A percentile compares a stretch with the other conserved stretches of the same genome.
phyloP scores from a whole-genome alignment of 2,113 vertebrate species.

The Phaethon lepturus region DNA sequence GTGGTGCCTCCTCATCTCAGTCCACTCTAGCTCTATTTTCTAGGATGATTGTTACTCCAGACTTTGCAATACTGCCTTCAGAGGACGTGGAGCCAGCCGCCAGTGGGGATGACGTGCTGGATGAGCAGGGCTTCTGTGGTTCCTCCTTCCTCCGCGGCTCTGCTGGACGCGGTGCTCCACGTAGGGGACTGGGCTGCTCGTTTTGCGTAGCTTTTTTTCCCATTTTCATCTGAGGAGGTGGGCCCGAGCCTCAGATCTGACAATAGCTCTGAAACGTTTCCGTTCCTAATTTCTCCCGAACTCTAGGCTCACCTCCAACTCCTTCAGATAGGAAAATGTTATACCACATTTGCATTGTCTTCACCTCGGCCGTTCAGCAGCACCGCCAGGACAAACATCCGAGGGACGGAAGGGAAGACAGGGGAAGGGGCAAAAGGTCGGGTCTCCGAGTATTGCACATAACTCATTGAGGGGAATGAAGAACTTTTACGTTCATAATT shows the following conservation, averaged over 20 bases:
- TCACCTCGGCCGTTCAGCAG: not conserved
- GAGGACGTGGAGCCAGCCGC: not conserved
- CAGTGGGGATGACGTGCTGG: accelerated
- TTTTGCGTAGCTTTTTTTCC: not conserved
- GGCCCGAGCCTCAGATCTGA: not conserved
- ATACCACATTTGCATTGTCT: not conserved
- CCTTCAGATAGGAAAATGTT: not conserved
- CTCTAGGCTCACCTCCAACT: not conserved
- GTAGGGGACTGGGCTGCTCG: accelerated
- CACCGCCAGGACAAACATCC: slow-evolving; percentile 24
- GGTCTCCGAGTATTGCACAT: not conserved
- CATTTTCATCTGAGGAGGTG: not conserved
- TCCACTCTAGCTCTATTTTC: not conserved
- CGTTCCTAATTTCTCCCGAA: not conserved
- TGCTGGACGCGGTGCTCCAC: accelerated
- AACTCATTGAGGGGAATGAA: slow-evolving; percentile 22
- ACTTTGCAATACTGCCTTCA: not conserved
- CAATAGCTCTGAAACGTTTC: not conserved
- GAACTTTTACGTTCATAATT: slow-evolving; percentile 17
- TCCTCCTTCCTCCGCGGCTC: not conserved
- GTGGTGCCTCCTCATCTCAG: not conserved
- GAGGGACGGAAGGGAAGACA: not conserved
- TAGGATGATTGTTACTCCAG: not conserved
- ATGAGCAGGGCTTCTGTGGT: not conserved
- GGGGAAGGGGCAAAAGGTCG: not conserved